Conservation (phyloP, 2,888 invertebrate species). For the Euzophera pinguis region DNA sequence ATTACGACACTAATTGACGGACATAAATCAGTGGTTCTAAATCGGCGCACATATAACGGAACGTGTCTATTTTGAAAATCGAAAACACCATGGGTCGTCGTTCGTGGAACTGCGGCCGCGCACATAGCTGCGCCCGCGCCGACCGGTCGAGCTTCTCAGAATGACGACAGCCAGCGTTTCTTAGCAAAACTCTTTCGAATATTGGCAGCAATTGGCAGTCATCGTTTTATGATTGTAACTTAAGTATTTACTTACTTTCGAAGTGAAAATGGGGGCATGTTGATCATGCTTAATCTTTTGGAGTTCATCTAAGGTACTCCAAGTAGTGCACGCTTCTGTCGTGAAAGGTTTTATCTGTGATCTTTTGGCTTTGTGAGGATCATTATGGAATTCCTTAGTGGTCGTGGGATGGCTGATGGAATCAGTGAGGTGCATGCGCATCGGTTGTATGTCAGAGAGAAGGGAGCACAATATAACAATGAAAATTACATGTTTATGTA, state of each 20-base stretch:
- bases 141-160: conserved; percentile 65
- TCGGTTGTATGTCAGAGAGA: no score
- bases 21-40: conserved; percentile 52
- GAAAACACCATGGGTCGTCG: conserved; percentile 51
- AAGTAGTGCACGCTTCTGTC: conserved; percentile 13
- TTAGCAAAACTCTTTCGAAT: conserved; percentile 54
- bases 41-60: conserved; percentile 52
- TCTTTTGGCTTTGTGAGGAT: conserved; percentile 37
- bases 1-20: conserved; percentile 61
- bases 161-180: conserved; percentile 56
- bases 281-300: conserved; percentile 21
- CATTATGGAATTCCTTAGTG: conserved; percentile 42
- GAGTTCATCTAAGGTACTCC: conserved; percentile 27
- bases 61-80: conserved; percentile 71
- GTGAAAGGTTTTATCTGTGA: conserved; percentile 31
- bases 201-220: conserved; percentile 33
- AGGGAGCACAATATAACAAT: not conserved
- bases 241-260: no score
- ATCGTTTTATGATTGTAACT: no score
- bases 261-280: not conserved
- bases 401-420: conserved; percentile 27
- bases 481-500: no score
- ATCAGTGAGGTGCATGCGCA: conserved; percentile 32
- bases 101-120: conserved; percentile 51
- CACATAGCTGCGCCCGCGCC: conserved; percentile 33